Evolutionary conservation across 2,113 vertebrate species (phyloP).

Genomic region (Leptosomus discolor): DNA sequence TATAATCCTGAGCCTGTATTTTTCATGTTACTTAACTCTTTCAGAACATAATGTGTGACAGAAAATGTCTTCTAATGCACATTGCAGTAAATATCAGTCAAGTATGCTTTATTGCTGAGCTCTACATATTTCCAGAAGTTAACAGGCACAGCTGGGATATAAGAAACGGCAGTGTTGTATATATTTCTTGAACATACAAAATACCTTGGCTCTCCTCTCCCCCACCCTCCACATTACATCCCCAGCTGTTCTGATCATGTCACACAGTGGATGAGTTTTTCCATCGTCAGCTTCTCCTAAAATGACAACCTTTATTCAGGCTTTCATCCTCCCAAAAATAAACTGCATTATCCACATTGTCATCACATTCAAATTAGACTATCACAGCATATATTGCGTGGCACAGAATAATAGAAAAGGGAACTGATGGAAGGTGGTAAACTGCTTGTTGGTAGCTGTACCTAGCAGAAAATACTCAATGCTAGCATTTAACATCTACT

Average conservation of each 20-base stretch:
- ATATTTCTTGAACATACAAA: constrained; percentile 54
- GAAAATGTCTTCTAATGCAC: constrained; percentile 25
- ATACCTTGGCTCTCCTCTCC: constrained; percentile 46
- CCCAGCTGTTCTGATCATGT: constrained; percentile 51
- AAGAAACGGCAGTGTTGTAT: constrained; percentile 42
- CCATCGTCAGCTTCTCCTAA: constrained; percentile 35
- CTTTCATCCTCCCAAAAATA: constrained; percentile 19
- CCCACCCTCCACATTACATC: constrained; percentile 7
- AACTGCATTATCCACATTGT: constrained; percentile 4
- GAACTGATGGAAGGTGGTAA: background rate
- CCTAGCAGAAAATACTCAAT: background rate
- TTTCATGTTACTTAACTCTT: constrained; percentile 66
- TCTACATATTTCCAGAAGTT: constrained; percentile 60
- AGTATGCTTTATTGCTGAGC: constrained; percentile 45
- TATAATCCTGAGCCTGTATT: constrained; percentile 49
- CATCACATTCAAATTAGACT: constrained; percentile 1
- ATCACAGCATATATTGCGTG: background rate
- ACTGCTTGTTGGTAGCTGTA: background rate
- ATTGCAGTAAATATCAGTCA: constrained; percentile 53
- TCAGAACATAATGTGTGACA: constrained; percentile 52
- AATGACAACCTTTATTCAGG: constrained; percentile 41
- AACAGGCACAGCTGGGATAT: constrained; percentile 56
- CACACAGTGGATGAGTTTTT: constrained; percentile 34
- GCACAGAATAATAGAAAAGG: background rate
- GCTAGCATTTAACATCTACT: background rate